These are phyloP conservation scores for Staurois parvus DNA, from an alignment of 2,797 vertebrate species.

Conservation along the genomic window DNA sequence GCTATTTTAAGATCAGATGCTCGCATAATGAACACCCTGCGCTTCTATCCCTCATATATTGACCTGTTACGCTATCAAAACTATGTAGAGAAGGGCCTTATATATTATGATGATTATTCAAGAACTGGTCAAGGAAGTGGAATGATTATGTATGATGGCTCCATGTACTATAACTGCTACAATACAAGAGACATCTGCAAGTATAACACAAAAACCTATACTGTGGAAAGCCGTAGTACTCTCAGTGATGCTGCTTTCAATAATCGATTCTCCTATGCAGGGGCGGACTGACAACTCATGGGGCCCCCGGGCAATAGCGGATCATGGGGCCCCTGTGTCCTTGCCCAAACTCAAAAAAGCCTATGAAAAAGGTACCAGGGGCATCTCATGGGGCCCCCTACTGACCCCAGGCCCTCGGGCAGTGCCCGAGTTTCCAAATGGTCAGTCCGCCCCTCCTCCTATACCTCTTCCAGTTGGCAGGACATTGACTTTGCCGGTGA, in stretches of 20 bases:
- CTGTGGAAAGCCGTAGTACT: background rate
- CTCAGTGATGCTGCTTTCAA: background rate
- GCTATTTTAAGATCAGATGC: slow-evolving; percentile 4
- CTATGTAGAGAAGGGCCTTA: background rate
- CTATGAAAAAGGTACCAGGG: too few relatives aligned
- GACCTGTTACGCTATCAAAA: slow-evolving; percentile 19
- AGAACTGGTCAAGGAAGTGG: slow-evolving; percentile 40
- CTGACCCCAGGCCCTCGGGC: too few relatives aligned
- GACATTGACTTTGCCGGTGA: slow-evolving; percentile 36
- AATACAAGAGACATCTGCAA: slow-evolving; percentile 15
- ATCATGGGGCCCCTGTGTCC: too few relatives aligned
- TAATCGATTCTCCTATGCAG: slow-evolving; percentile 19
- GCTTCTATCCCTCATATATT: slow-evolving; percentile 20
- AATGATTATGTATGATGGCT: slow-evolving; percentile 21
- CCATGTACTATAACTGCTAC: slow-evolving; percentile 54
- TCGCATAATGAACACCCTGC: background rate
- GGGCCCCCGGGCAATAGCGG: too few relatives aligned
- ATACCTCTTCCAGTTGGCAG: background rate
- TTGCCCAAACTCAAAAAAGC: too few relatives aligned
- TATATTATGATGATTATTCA: background rate
- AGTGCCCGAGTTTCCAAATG: too few relatives aligned
- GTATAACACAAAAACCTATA: background rate
- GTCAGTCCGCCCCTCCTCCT: too few relatives aligned
- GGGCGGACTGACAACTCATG: too few relatives aligned
- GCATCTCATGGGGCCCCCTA: too few relatives aligned